Percentiles rank a stretch among this genome's conserved stretches.
phyloP scores from a whole-genome alignment of 1,140 invertebrate genomes.

The Whitmania pigra region DNA sequence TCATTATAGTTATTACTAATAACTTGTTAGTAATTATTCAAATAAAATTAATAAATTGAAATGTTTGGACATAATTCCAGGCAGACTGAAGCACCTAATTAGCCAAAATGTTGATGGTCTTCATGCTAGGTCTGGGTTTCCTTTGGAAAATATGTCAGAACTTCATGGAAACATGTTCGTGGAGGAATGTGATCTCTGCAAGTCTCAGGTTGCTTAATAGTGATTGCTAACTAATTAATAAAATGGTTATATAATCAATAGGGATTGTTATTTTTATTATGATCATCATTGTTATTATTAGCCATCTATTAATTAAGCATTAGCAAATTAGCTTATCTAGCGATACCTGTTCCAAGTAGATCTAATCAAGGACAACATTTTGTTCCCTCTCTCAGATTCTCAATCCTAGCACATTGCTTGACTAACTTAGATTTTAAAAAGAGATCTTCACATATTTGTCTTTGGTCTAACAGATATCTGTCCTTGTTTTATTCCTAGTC shows the following conservation, averaged over 20 bases:
- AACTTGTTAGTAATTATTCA: too few relatives aligned
- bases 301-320: neutral
- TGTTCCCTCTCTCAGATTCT: too few relatives aligned
- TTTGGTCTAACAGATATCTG: too few relatives aligned
- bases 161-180: constrained; percentile 96
- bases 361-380: too few relatives aligned
- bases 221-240: too few relatives aligned
- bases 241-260: too few relatives aligned
- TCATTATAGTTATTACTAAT: too few relatives aligned
- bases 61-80: constrained; percentile 20
- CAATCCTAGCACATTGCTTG: too few relatives aligned
- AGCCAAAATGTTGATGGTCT: constrained; percentile 97
- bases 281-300: neutral
- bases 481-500: too few relatives aligned
- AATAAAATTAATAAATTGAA: too few relatives aligned
- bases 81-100: constrained; percentile 64
- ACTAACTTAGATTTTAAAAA: too few relatives aligned
- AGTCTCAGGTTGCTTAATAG: constrained; percentile 50
- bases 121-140: constrained; percentile 75
- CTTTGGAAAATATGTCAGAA: constrained; percentile 66
- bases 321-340: neutral
- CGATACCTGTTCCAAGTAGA: neutral
- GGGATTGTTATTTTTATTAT: constrained; percentile 5
- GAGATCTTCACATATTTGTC: too few relatives aligned
- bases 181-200: constrained; percentile 79